Conservation (phyloP, 2,113 vertebrate species). For the Xiphophorus couchianus region DNA sequence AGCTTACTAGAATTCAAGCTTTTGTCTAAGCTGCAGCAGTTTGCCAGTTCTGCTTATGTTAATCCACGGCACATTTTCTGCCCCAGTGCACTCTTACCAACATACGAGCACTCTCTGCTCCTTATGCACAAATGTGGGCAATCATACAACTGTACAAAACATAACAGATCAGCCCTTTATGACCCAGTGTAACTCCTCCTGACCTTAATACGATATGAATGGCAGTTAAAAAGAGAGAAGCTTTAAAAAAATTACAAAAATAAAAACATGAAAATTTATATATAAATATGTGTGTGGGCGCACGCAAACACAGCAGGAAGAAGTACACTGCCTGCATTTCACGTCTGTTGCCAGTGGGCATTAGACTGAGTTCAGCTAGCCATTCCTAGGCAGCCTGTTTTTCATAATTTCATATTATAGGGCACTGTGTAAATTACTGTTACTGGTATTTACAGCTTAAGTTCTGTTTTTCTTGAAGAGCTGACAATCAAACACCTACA, state of each 20-base stretch:
- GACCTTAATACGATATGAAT: conserved; percentile 68
- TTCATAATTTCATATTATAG: conserved; percentile 7
- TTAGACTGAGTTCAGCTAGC: conserved; percentile 16
- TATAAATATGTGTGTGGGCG: conserved; percentile 8
- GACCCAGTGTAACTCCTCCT: conserved; percentile 45
- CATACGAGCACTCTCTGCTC: conserved; percentile 17
- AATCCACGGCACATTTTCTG: conserved; percentile 80
- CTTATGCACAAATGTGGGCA: conserved; percentile 4
- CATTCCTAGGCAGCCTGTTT: background rate
- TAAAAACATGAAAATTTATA: background rate
- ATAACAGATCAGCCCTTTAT: conserved; percentile 38
- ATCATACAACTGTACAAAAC: conserved; percentile 29
- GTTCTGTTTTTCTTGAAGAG: background rate
- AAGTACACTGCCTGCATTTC: conserved; percentile 21
- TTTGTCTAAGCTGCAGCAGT: conserved; percentile 48
- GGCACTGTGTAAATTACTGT: conserved; percentile 8
- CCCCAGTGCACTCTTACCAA: conserved; percentile 49
- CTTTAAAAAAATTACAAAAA: background rate
- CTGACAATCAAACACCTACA: conserved; percentile 1
- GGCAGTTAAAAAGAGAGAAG: conserved; percentile 31
- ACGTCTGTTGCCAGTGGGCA: conserved; percentile 43
- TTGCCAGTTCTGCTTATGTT: conserved; percentile 52
- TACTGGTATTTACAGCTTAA: background rate
- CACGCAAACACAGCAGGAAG: background rate
- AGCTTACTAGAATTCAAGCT: conserved; percentile 39